Base-by-base conservation (phyloP, 2,797 vertebrate species). In the Bovichtus variegatus region DNA sequence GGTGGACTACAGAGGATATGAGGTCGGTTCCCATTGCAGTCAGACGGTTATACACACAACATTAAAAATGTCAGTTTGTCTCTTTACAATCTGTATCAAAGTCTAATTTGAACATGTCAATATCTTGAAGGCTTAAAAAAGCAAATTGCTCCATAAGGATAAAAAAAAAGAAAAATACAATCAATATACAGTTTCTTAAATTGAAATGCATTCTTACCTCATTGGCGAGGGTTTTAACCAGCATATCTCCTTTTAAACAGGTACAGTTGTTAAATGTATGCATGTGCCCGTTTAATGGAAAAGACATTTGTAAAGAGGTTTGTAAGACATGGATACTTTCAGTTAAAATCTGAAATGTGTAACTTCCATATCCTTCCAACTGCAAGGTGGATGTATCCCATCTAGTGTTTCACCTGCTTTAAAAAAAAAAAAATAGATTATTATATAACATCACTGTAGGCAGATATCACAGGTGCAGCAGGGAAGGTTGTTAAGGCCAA, bases 1-100 rank as follows among this genome's bases (percentile, higher is more conserved):
- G 93, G 98, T 99, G 77, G 98, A 99, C 93, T 99, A 99, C 89
- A 92, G 98, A 75, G 97, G 98, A 80, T 99, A 99, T 50, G 98
- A 99, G 97, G 98, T 98, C 55, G 61, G 87, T 58, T 50, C 19
- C 29, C 29, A 6, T 61, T n/a, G 5, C 46, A 25, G 19, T 34
- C 18, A 3, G 5, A 2, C 21, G 31, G 10, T 25, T 34, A 18
- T 2, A 40, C 25, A 18, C 23, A n/a, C 13, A 31, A 11, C 6
- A 47, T 21, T 29, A 29, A 27, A 65, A 25, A 16, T 46, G 3
- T 46, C 9, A 31, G 2, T 51, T 36, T 0, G 3, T 23, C 0
- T 47, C 1, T 19, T 44, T 23, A 13, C 3, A 49, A n/a, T 38
- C 2, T 66, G 25, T 40, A 59, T 23, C 29, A 43, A 57, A 29